Evolutionary conservation across 2,113 vertebrate genomes (phyloP).

Genomic region (Mohoua ochrocephala): DNA sequence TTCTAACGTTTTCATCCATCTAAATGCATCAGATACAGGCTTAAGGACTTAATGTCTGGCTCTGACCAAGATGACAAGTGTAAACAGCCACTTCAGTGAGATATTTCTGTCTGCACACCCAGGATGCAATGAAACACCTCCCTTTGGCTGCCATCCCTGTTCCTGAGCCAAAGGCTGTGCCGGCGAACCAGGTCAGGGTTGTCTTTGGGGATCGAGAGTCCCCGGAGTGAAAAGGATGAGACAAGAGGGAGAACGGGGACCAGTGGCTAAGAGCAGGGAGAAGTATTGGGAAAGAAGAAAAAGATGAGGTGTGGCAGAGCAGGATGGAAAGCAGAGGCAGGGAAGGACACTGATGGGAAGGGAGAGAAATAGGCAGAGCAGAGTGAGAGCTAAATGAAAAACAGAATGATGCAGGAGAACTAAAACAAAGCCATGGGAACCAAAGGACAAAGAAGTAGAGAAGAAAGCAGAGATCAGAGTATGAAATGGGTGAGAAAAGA

Average conservation of each 20-base stretch:
- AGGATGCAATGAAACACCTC: neutral
- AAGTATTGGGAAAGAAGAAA: neutral
- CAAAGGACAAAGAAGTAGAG: neutral
- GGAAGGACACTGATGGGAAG: neutral
- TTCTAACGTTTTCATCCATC: neutral
- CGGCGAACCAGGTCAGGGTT: neutral
- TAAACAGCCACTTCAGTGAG: neutral
- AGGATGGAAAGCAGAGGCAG: neutral
- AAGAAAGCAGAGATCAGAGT: neutral
- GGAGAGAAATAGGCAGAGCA: neutral
- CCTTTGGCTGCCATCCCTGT: neutral
- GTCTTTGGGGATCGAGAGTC: fast-evolving
- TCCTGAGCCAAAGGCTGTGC: neutral
- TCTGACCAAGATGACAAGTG: neutral
- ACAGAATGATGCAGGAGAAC: neutral
- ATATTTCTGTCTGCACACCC: neutral
- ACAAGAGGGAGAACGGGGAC: neutral
- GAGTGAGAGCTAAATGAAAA: neutral
- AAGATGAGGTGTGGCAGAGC: neutral
- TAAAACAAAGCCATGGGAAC: neutral
- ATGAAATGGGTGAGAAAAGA: neutral
- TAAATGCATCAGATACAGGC: neutral
- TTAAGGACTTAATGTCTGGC: neutral
- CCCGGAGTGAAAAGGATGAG: neutral
- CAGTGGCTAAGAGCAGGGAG: neutral